These are phyloP conservation scores for Xylota sylvarum DNA, from an alignment of 2,888 invertebrate species.

Conservation along the genomic window DNA sequence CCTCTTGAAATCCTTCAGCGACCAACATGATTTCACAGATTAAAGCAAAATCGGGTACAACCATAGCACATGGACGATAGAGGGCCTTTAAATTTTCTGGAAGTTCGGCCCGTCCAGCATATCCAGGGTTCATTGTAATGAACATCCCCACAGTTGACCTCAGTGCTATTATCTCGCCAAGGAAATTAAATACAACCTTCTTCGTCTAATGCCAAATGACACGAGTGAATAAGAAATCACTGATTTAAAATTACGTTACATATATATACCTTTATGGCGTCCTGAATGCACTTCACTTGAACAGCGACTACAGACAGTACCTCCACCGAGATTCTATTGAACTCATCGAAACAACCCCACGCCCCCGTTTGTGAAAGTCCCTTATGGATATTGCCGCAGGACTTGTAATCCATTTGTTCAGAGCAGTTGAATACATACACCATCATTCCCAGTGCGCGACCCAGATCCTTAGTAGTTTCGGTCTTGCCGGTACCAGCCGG, in stretches of 20 bases:
- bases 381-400: constrained; percentile 97
- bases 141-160: constrained; percentile 94
- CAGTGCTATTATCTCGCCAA: constrained; percentile 92
- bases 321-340: constrained; percentile 97
- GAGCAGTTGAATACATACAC: constrained; percentile 99
- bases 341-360: constrained; percentile 99
- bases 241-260: constrained; percentile 29
- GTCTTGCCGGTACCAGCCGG: constrained; percentile 90
- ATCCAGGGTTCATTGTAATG: constrained; percentile 98
- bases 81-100: constrained; percentile 92
- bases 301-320: constrained; percentile 98
- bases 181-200: constrained; percentile 92
- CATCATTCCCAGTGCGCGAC: constrained; percentile 97
- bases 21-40: constrained; percentile 99
- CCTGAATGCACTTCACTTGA: constrained; percentile 94
- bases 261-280: constrained; percentile 90
- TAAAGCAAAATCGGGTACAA: constrained; percentile 97
- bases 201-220: constrained; percentile 85
- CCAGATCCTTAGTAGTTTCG: constrained; percentile 98
- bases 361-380: constrained; percentile 89
- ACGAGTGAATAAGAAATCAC: constrained; percentile 8
- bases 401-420: constrained; percentile 98
- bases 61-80: constrained; percentile 96
- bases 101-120: constrained; percentile 95
- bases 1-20: constrained; percentile 97